phyloP scores from a whole-genome alignment of 2,113 vertebrate species.

The Dryoscopus gambensis region DNA sequence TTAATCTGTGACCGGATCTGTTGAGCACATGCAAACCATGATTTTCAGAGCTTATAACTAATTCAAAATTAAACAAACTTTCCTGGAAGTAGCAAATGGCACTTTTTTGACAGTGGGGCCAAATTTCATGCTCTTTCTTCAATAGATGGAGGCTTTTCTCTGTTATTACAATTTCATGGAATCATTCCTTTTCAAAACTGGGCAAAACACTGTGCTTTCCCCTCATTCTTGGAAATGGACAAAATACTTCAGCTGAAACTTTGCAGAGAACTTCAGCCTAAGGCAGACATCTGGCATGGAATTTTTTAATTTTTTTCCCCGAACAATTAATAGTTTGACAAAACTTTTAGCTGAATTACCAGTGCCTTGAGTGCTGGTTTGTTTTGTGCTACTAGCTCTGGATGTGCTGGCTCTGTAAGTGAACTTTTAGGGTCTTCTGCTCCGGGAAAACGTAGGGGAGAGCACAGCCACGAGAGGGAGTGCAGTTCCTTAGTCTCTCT shows the following conservation, averaged over 20 bases:
- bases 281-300: conserved; percentile 41
- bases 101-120: neutral
- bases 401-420: neutral
- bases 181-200: conserved; percentile 13
- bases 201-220: conserved; percentile 13
- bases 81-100: conserved; percentile 27
- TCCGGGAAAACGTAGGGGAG: neutral
- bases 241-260: conserved; percentile 4
- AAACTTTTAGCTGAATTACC: neutral
- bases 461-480: neutral
- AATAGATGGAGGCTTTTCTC: neutral
- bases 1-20: neutral
- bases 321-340: neutral
- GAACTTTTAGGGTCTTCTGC: neutral
- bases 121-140: neutral
- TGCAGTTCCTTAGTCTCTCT: neutral
- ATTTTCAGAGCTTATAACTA: neutral
- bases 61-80: conserved; percentile 15
- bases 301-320: neutral
- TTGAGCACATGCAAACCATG: neutral
- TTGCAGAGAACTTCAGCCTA: conserved; percentile 20
- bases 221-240: conserved; percentile 35
- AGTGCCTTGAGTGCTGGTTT: neutral
- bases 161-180: neutral
- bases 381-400: neutral